Base-by-base conservation (phyloP, 1,140 invertebrate species). In the Microvelia longipes region DNA sequence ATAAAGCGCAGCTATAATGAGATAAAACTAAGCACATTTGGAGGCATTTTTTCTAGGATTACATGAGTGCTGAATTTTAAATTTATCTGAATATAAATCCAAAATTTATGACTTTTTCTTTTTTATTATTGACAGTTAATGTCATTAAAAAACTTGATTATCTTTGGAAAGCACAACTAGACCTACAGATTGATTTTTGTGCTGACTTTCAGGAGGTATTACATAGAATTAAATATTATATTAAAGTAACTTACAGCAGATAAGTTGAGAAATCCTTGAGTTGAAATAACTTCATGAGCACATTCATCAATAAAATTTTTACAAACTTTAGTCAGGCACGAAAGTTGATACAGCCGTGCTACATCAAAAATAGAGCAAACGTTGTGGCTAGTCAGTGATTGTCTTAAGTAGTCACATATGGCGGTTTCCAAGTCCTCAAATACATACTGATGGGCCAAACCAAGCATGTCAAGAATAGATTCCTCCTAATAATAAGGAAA, bases 311-410 rank as follows among this genome's bases (percentile, higher is more conserved):
- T 89, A 79, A 91, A 98, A 67, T 81, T 79, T 68, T 82, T 82
- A 75, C 86, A 87, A 24, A 86, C 85, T 73, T 83, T 80, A 69
- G 82, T 84, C 26, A 92, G 79, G 69, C 82, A 83, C 62, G 83
- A 78, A 15, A 90, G 78, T 70, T 84, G 83, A 80, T 88, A 94
- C 72, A 91, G 81, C 70, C 87, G 85, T 14, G 94, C 93, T 19
- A 93, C 90, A 79, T 98, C 94, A 75, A 96, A 90, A 74, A 98
- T 93, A 2, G 90, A 84, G 81, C 94, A 98, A 0, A 96, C 91
- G 82, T 98, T 98, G 75, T 86, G 85, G 65, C 92, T 84, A 66
- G 88, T 89, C 24, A 98, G 81, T 75, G 92, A 89, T 77, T 94
- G 91, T 73, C 90, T 87, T 71, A 99, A 80, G 81, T 95, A 96